Percentiles rank a stretch among this genome's conserved stretches.
Conservation (phyloP, 2,888 invertebrate genomes). For the Beris chalybata region DNA sequence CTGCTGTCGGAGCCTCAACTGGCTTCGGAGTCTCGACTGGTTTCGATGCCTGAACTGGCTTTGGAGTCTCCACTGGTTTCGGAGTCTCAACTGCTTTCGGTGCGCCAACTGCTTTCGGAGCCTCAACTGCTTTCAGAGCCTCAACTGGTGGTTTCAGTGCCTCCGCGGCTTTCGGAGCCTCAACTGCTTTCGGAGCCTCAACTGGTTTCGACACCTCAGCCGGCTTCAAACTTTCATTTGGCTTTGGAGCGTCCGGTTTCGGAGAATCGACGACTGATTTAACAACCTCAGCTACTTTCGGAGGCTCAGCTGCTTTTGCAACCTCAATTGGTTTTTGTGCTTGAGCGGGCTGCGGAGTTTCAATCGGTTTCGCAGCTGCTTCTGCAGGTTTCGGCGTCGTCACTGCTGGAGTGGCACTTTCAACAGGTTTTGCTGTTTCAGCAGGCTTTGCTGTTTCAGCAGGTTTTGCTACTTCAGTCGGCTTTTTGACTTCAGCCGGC, state of each 20-base stretch:
- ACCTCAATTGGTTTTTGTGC: neutral
- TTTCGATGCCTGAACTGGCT: slow-evolving; percentile 63
- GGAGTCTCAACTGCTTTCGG: slow-evolving; percentile 75
- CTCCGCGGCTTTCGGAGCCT: slow-evolving; percentile 82
- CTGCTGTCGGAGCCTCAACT: slow-evolving; percentile 41
- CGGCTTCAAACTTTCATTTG: slow-evolving; percentile 15
- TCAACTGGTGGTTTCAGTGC: neutral
- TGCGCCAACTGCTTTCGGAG: slow-evolving; percentile 79
- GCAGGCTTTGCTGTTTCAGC: slow-evolving; percentile 62
- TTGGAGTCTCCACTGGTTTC: slow-evolving; percentile 56
- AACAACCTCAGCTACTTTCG: slow-evolving; percentile 57
- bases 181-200: slow-evolving; percentile 72
- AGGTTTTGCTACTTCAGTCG: slow-evolving; percentile 59
- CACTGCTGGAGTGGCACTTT: slow-evolving; percentile 65
- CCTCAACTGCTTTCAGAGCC: slow-evolving; percentile 14
- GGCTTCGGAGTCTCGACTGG: slow-evolving; percentile 56
- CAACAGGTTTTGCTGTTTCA: slow-evolving; percentile 23
- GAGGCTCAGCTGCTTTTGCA: slow-evolving; percentile 5
- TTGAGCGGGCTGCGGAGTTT: slow-evolving; percentile 57
- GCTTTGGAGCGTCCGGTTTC: neutral
- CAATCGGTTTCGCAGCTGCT: slow-evolving; percentile 62
- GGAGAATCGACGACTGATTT: neutral
- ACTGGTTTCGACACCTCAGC: slow-evolving; percentile 11
- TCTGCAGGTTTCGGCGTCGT: slow-evolving; percentile 72
- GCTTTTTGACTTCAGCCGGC: slow-evolving; percentile 92